Conservation (phyloP, 2,888 invertebrate species). For the Notodonta dromedarius region DNA sequence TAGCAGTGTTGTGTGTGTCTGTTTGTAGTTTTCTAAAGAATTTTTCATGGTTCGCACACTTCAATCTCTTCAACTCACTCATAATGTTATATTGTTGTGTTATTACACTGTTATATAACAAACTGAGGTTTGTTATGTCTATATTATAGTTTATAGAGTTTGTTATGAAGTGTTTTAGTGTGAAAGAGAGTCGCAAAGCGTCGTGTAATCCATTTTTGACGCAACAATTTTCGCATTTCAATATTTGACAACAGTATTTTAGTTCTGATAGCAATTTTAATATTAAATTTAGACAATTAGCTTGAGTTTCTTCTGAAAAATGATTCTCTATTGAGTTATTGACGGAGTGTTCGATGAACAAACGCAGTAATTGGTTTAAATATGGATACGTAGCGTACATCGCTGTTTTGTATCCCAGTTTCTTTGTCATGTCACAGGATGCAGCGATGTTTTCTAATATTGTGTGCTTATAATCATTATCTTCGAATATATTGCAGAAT, state of each 20-base stretch:
- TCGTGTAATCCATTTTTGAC: slow-evolving; percentile 66
- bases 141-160: slow-evolving; percentile 41
- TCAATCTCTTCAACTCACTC: slow-evolving; percentile 43
- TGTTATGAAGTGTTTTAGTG: slow-evolving; percentile 56
- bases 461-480: slow-evolving; percentile 45
- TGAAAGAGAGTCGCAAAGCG: slow-evolving; percentile 59
- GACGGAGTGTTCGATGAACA: slow-evolving; percentile 57
- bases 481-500: slow-evolving; percentile 57
- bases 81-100: slow-evolving; percentile 56
- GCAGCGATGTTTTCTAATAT: slow-evolving; percentile 51
- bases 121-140: slow-evolving; percentile 41
- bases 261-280: slow-evolving; percentile 51
- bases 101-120: slow-evolving; percentile 44
- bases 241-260: slow-evolving; percentile 49
- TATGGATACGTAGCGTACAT: slow-evolving; percentile 61
- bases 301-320: slow-evolving; percentile 45
- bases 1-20: slow-evolving; percentile 70
- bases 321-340: slow-evolving; percentile 30
- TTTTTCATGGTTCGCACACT: slow-evolving; percentile 61
- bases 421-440: slow-evolving; percentile 57
- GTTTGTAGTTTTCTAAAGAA: slow-evolving; percentile 65
- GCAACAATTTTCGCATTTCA: slow-evolving; percentile 69
- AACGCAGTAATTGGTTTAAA: slow-evolving; percentile 60
- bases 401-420: slow-evolving; percentile 49
- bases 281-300: slow-evolving; percentile 55